These are phyloP conservation scores for Muscicapa striata DNA, from an alignment of 2,797 vertebrate genomes.

Conservation along the genomic window DNA sequence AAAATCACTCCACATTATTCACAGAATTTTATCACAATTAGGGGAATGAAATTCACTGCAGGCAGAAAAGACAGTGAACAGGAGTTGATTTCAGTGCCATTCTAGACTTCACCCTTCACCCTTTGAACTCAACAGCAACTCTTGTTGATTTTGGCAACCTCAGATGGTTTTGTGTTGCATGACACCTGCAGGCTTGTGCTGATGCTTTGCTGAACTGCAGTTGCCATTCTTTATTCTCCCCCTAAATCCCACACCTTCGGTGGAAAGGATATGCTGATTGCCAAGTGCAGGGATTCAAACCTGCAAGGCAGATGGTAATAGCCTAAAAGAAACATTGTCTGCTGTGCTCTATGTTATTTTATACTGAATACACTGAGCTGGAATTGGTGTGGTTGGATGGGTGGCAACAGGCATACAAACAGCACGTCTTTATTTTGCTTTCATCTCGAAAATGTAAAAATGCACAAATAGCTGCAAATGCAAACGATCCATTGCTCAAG, in stretches of 20 bases:
- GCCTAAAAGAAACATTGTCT: neutral
- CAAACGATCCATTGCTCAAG: neutral
- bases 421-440: neutral
- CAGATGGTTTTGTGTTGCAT: neutral
- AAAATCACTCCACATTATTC: neutral
- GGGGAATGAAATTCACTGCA: neutral
- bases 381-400: neutral
- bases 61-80: neutral
- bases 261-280: neutral
- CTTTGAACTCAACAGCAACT: neutral
- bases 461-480: accelerated
- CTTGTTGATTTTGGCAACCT: neutral
- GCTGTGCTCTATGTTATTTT: neutral
- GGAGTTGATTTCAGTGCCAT: neutral
- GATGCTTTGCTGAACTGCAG: neutral
- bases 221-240: neutral
- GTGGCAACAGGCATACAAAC: neutral
- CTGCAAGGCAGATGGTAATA: neutral
- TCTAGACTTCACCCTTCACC: neutral
- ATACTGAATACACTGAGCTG: neutral
- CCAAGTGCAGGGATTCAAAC: neutral
- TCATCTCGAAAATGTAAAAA: neutral
- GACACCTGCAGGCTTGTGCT: neutral
- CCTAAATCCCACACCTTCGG: neutral
- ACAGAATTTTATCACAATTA: neutral